Base-by-base conservation (phyloP, 1,140 invertebrate species). In the Cyrtorhinus lividipennis region DNA sequence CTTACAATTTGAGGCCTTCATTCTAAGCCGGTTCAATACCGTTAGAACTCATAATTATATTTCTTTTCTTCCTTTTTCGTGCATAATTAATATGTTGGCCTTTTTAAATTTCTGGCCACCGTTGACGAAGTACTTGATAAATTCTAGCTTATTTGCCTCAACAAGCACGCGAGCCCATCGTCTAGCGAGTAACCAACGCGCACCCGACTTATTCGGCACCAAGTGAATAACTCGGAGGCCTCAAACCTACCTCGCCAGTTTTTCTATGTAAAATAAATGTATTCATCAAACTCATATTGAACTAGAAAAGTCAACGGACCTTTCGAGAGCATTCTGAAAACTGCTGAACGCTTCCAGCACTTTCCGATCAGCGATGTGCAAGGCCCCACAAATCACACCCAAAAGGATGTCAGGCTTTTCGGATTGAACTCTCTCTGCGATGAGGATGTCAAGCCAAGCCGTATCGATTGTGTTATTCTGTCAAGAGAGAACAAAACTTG, bases 401-500 rank as follows among this genome's bases (percentile, higher is more conserved):
- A 98, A 73, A 73, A 98, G 83, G 12, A 94, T 83, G 68, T 98
- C 87, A 0, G 96, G 95, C 73, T 97, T 96, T 72, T 96, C 94
- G 1, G 92, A 85, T 75, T 92, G 90, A 20, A 98, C 88, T 68
- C 92, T 83, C 70, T 95, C 90, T 0, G 94, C 85, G 67, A 99
- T 99, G 25, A 98, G 78, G 2, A 89, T 82, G 77, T 99, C 97
- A 38, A 99, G 77, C 97, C 97, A 99, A 20, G 90, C 91, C 0
- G 97, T 99, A 69, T 98, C 92, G 61, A 98, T 94, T 27, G 81
- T 83, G 72, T 98, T 98, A 48, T 82, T 79, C 72, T 91, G 84
- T 38, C 30, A 38, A 5, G 5, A 38, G 12, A 24, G 25, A 22
- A n/a, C n/a, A n/a, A n/a, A n/a, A n/a, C n/a, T n/a, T n/a, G n/a